Evolutionary conservation across 2,113 vertebrate species (phyloP), one percentile per base, ranked within the genome.

Genomic region (Phyllopteryx taeniolatus): DNA sequence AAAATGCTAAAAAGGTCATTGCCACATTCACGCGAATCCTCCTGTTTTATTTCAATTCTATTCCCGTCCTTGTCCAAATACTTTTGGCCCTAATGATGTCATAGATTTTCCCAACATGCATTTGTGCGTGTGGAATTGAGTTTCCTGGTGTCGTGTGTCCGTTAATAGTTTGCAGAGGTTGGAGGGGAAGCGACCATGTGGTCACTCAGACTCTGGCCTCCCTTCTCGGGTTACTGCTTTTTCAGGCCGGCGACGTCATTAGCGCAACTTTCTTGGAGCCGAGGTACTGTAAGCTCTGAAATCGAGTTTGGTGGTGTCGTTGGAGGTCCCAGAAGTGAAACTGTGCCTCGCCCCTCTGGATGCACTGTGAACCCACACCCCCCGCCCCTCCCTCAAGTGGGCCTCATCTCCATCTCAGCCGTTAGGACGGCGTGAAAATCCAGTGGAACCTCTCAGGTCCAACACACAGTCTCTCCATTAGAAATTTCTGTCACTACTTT

Each of bases 251-350:
- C 46, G 51, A 68, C 17, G 14, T 80, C 79, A 85, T 87, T 88
- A 80, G 76, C 13, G 43, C 56, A 77, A 71, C 73, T 88, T 84
- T 76, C 78, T 39, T 12, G 27, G 56, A 27, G 22, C 31, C 31
- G 13, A 17, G 83, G 79, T 39, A 39, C 35, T 6, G 35, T 6
- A 72, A 75, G 76, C 83, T 85, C 35, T 78, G 35, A 72, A 87
- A 91, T 88, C 67, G 54, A 83, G 74, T 91, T 89, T 90, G 59
- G 57, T 73, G 51, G 39, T 0, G 10, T 79, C 76, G 83, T 90
- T 76, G 51, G 53, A 70, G 69, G 74, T 86, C 80, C 79, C 78
- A 69, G 51, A 74, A 87, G 79, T 82, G 79, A 78, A 86, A 70
- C 79, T 20, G 27, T 67, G 71, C 63, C 73, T 71, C 14, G 1